Conservation (phyloP, 2,113 vertebrate species). For the Struthidea cinerea region DNA sequence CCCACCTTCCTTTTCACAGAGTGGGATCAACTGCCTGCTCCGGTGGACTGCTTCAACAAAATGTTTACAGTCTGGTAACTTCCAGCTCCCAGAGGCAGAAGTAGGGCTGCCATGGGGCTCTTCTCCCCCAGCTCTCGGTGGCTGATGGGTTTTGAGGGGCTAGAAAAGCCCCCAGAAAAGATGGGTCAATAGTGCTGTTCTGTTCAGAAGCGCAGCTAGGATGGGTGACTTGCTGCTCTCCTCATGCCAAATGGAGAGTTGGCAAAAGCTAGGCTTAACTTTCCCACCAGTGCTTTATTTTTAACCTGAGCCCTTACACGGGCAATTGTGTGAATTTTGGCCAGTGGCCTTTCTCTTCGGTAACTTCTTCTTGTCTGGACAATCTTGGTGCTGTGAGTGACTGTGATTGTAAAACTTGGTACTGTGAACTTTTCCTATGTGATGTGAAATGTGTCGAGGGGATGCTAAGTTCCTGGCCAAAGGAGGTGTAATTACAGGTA, state of each 20-base stretch:
- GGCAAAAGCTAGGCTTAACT: neutral
- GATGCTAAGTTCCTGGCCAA: conserved; percentile 42
- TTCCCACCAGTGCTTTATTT: conserved; percentile 55
- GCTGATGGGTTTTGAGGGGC: neutral
- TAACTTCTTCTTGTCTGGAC: conserved; percentile 55
- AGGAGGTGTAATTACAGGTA: neutral
- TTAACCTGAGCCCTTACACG: conserved; percentile 17
- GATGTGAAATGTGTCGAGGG: conserved; percentile 19
- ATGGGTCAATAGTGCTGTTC: neutral
- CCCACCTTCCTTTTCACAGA: neutral
- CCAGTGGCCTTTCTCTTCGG: conserved; percentile 34
- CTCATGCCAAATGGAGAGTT: fast-evolving
- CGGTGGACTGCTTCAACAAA: neutral
- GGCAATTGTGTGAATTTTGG: conserved; percentile 56
- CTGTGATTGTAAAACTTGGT: conserved; percentile 65
- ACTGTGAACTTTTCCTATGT: conserved; percentile 49
- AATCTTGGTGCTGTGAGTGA: conserved; percentile 64
- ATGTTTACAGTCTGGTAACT: conserved; percentile 29
- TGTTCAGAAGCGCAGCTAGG: neutral
- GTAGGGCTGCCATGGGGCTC: neutral
- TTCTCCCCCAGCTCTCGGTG: neutral
- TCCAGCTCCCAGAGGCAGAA: neutral
- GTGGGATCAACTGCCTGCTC: neutral
- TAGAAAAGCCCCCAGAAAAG: neutral
- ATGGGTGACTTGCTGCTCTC: neutral